phyloP scores from a whole-genome alignment of 2,797 vertebrate species.

The Notolepis coatsorum region DNA sequence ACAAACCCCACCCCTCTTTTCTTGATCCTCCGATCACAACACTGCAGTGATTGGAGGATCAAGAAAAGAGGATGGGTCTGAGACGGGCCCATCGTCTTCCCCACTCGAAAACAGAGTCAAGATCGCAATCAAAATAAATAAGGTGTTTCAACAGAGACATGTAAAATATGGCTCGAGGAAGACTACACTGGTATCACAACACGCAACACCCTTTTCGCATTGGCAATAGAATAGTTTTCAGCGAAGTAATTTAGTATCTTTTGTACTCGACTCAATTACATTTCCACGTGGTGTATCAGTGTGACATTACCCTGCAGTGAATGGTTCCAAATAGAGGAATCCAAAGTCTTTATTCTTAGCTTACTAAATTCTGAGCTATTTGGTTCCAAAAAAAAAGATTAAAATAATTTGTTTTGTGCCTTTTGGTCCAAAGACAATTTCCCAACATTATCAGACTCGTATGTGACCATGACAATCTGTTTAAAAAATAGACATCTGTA shows the following conservation, averaged over 20 bases:
- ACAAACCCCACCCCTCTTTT: background rate
- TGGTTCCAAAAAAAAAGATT: constrained; percentile 4
- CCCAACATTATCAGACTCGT: constrained; percentile 48
- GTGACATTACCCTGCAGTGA: background rate
- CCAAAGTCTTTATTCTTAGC: constrained; percentile 1
- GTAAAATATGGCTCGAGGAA: constrained; percentile 54
- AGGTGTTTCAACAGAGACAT: constrained; percentile 1
- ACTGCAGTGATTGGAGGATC: too few species aligned
- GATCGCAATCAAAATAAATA: constrained; percentile 14
- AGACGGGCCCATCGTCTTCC: too few species aligned
- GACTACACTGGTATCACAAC: constrained; percentile 25
- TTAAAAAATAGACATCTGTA: constrained; percentile 77
- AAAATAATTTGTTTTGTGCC: constrained; percentile 27
- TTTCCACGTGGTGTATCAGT: background rate
- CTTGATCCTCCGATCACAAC: too few species aligned
- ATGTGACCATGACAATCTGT: constrained; percentile 30
- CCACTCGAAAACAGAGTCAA: background rate
- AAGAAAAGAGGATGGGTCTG: too few species aligned
- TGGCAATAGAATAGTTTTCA: background rate
- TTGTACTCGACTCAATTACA: background rate
- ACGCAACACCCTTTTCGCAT: constrained; percentile 9
- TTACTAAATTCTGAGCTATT: constrained; percentile 27
- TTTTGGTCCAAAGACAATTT: constrained; percentile 66
- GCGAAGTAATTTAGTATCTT: too few species aligned
- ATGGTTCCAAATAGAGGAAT: constrained; percentile 6